A percentile compares a stretch with the other conserved stretches of the same genome.
Evolutionary conservation across 1,140 invertebrate species (phyloP).

Genomic region (Procambarus virginalis): DNA sequence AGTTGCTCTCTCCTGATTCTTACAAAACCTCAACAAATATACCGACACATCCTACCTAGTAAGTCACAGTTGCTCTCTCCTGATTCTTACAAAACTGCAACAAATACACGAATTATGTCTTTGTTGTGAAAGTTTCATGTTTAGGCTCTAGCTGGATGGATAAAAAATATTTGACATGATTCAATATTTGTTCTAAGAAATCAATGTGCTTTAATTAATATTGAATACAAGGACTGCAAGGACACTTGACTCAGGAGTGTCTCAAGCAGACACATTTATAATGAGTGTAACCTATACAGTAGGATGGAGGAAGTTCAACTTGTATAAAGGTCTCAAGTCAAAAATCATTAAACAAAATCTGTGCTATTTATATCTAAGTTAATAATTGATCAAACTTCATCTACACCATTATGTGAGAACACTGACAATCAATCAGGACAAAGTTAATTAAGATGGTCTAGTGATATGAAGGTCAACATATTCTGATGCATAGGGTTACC

Average conservation of each 20-base stretch:
- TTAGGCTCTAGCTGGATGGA: not conserved
- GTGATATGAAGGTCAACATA: too few relatives aligned
- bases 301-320: not conserved
- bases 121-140: not conserved
- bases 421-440: not conserved
- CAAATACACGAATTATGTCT: not conserved
- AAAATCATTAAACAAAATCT: not conserved
- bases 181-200: not conserved
- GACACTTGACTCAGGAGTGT: not conserved
- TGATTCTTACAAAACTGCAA: too few relatives aligned
- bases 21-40: too few relatives aligned
- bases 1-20: too few relatives aligned
- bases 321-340: conserved; percentile 1
- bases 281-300: not conserved
- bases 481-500: too few relatives aligned
- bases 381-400: not conserved
- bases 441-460: too few relatives aligned
- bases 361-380: not conserved
- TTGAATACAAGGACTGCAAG: not conserved
- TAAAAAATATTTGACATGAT: not conserved
- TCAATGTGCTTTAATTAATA: not conserved
- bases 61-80: too few relatives aligned
- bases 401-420: not conserved
- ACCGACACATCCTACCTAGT: too few relatives aligned
- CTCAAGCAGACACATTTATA: not conserved